Evolutionary conservation across 2,113 vertebrate genomes (phyloP).

Genomic region (Ascaphus truei): DNA sequence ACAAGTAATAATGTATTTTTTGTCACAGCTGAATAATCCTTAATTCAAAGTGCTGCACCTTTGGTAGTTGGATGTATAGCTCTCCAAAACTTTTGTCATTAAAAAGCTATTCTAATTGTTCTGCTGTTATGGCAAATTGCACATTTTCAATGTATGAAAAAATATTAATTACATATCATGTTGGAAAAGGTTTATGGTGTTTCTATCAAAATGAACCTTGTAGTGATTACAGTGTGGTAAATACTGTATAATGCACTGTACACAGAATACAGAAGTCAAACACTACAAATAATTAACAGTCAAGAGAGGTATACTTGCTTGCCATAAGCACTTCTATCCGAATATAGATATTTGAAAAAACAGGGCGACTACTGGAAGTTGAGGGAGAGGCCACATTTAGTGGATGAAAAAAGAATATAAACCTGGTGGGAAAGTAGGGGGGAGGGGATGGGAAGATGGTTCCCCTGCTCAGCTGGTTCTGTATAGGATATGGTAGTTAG

Average conservation of each 20-base stretch:
- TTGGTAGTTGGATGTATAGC: conserved; percentile 33
- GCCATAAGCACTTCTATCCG: too few species aligned
- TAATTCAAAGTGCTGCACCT: conserved; percentile 31
- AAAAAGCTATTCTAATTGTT: conserved; percentile 34
- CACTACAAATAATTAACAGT: conserved; percentile 21
- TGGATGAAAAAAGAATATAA: too few species aligned
- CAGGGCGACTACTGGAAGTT: too few species aligned
- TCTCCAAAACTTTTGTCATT: conserved; percentile 32
- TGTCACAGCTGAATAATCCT: conserved; percentile 27
- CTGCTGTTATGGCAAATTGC: conserved; percentile 35
- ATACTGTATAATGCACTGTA: conserved; percentile 9
- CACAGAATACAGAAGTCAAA: neutral
- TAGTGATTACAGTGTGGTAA: conserved; percentile 5
- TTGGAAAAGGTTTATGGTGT: conserved; percentile 26
- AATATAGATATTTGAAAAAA: too few species aligned
- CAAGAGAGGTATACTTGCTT: neutral
- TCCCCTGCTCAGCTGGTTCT: too few species aligned
- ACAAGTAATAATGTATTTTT: conserved; percentile 38
- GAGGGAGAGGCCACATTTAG: too few species aligned
- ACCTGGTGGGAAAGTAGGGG: too few species aligned
- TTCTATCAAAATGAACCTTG: conserved; percentile 18
- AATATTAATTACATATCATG: conserved; percentile 31
- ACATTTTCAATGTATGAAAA: conserved; percentile 19
- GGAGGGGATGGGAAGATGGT: too few species aligned
- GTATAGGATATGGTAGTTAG: too few species aligned